Conservation (phyloP, 2,113 vertebrate genomes). For the Laticauda colubrina region DNA sequence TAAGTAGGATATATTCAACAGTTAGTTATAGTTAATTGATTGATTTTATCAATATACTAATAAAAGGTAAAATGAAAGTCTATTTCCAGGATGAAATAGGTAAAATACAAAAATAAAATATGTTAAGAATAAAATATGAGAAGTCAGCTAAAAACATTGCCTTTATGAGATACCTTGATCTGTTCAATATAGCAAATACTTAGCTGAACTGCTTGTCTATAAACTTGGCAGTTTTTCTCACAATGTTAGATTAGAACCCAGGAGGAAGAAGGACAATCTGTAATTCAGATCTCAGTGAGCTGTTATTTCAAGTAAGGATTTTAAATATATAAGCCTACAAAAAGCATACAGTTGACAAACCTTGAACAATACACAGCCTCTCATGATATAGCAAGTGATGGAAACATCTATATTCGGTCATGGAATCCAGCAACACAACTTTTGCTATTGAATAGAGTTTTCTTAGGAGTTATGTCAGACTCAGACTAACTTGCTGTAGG, state of each 20-base stretch:
- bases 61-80: not conserved
- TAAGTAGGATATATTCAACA: not conserved
- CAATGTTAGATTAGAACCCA: not conserved
- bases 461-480: not conserved
- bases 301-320: not conserved
- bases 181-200: not conserved
- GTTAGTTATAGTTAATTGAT: not conserved
- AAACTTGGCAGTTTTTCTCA: not conserved
- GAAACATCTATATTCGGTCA: not conserved
- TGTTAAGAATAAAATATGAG: not conserved
- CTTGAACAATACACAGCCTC: not conserved
- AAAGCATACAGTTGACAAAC: not conserved
- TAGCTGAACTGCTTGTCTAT: not conserved
- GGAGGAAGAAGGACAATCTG: not conserved
- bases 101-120: not conserved
- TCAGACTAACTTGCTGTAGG: not conserved
- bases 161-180: not conserved
- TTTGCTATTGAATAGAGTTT: not conserved
- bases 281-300: not conserved
- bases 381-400: not conserved
- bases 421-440: not conserved
- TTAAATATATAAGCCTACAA: not conserved
- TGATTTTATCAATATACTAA: not conserved
- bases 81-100: not conserved
- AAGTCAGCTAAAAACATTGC: not conserved